phyloP scores from a whole-genome alignment of 2,888 invertebrate genomes.

The Acronicta alni region DNA sequence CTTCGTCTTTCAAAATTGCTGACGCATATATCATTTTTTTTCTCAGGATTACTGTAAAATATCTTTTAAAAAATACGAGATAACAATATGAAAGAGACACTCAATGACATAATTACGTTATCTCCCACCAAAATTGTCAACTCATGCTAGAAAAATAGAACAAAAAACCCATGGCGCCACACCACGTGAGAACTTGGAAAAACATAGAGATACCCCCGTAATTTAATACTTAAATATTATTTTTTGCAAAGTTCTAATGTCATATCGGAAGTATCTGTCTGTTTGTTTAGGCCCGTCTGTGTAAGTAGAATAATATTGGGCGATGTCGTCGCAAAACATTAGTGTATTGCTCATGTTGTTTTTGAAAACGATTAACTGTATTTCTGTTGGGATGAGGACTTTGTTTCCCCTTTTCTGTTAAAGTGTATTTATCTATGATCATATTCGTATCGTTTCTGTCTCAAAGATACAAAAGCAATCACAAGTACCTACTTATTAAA shows the following conservation, averaged over 20 bases:
- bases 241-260: slow-evolving; percentile 81
- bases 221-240: slow-evolving; percentile 77
- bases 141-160: slow-evolving; percentile 51
- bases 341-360: slow-evolving; percentile 68
- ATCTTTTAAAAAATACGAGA: slow-evolving; percentile 41
- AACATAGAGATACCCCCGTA: slow-evolving; percentile 66
- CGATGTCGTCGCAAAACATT: slow-evolving; percentile 70
- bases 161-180: slow-evolving; percentile 77
- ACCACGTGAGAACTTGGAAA: slow-evolving; percentile 68
- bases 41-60: slow-evolving; percentile 23
- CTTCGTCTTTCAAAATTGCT: slow-evolving; percentile 9
- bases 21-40: slow-evolving; percentile 20
- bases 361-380: slow-evolving; percentile 68
- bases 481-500: too few species aligned
- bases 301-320: slow-evolving; percentile 83
- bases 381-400: slow-evolving; percentile 17
- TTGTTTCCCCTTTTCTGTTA: not conserved
- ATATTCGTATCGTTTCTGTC: not conserved
- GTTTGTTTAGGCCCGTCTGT: slow-evolving; percentile 78
- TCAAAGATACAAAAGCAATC: too few species aligned
- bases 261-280: slow-evolving; percentile 79
- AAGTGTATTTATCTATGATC: not conserved
- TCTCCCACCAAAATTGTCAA: slow-evolving; percentile 59
- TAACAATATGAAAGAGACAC: slow-evolving; percentile 52
- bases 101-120: slow-evolving; percentile 58